These are phyloP conservation scores for Neodiprion lecontei DNA, from an alignment of 1,140 invertebrate species.

Conservation along the genomic window DNA sequence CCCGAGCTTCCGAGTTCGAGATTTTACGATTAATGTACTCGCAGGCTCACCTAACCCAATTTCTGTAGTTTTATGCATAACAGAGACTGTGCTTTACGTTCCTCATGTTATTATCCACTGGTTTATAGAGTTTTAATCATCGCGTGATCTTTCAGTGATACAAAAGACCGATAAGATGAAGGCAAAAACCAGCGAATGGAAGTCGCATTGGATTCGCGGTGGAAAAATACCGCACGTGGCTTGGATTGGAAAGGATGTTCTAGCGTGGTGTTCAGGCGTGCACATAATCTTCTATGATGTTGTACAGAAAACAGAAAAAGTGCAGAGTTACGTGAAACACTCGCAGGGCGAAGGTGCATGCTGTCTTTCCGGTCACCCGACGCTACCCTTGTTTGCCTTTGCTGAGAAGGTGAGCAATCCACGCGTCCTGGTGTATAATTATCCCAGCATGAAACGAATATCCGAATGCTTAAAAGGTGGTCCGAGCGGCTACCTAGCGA, in stretches of 20 bases:
- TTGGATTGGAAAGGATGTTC: conserved; percentile 50
- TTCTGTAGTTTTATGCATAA: no score
- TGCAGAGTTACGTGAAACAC: conserved; percentile 40
- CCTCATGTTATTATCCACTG: no score
- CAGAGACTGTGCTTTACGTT: no score
- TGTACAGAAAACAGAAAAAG: conserved; percentile 24
- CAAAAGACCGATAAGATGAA: background rate
- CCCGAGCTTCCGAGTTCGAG: background rate
- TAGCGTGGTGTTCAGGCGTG: conserved; percentile 50
- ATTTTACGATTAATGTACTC: background rate
- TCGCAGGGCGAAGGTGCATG: conserved; percentile 43
- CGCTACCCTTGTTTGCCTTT: conserved; percentile 37
- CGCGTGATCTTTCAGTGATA: no score
- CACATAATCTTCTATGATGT: conserved; percentile 51
- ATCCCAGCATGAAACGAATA: conserved; percentile 50
- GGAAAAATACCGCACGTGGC: conserved; percentile 42
- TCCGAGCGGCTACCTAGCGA: conserved; percentile 41
- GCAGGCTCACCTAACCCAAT: no score
- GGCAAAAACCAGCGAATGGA: conserved; percentile 27
- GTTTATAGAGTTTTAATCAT: no score
- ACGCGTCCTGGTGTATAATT: conserved; percentile 45
- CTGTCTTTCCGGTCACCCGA: conserved; percentile 45
- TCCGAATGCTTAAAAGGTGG: conserved; percentile 40
- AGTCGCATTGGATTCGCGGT: conserved; percentile 48
- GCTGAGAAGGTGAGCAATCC: conserved; percentile 45